Conservation (phyloP, 2,113 vertebrate genomes). For the Phylloscopus trochiloides region DNA sequence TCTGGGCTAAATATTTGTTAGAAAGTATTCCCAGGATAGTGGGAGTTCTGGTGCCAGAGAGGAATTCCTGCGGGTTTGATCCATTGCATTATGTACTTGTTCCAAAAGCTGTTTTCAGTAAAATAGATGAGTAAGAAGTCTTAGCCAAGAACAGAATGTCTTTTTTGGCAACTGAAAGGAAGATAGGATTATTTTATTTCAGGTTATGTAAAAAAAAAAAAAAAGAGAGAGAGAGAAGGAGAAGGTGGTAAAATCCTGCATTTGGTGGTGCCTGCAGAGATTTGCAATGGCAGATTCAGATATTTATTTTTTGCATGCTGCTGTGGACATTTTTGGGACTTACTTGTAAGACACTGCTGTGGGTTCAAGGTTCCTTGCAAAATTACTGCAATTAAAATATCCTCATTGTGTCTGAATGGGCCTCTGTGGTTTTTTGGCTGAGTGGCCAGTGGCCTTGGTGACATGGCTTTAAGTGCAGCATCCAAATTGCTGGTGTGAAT, state of each 20-base stretch:
- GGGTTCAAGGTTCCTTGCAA: background rate
- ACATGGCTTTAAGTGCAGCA: background rate
- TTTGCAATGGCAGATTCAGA: background rate
- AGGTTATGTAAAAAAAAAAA: constrained; percentile 62
- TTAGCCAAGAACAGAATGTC: constrained; percentile 89
- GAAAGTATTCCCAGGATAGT: constrained; percentile 82
- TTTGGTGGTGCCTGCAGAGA: background rate
- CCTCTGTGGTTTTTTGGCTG: background rate
- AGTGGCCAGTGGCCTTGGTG: background rate
- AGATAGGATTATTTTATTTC: constrained; percentile 69
- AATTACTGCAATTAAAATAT: background rate
- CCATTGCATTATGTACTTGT: constrained; percentile 88
- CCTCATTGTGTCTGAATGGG: background rate
- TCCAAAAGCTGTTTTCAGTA: constrained; percentile 82
- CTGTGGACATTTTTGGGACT: background rate
- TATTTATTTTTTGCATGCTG: background rate
- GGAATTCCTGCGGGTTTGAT: constrained; percentile 91
- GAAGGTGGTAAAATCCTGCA: constrained; percentile 37
- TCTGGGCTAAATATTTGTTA: constrained; percentile 87
- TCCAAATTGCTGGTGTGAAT: background rate
- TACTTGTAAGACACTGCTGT: background rate
- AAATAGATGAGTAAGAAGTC: constrained; percentile 76
- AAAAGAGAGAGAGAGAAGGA: background rate
- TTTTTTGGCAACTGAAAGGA: constrained; percentile 67
- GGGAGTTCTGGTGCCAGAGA: constrained; percentile 79